Conservation (phyloP, 2,888 invertebrate species). For the Ophioninae sp. region DNA sequence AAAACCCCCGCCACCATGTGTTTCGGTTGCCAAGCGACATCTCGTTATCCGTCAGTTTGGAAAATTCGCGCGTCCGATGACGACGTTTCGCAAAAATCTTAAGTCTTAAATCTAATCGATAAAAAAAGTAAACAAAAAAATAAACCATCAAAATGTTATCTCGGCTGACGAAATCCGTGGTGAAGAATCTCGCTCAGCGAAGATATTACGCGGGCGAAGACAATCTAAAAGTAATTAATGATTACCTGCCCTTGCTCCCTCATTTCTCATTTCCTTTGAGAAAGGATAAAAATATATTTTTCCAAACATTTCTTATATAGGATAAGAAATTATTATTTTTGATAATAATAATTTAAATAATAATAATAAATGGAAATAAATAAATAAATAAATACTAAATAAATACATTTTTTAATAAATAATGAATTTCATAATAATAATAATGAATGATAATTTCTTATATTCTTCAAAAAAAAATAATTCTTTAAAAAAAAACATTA, state of each 20-base stretch:
- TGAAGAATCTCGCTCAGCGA: constrained; percentile 68
- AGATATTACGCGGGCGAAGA: constrained; percentile 64
- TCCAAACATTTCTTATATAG: too few relatives aligned
- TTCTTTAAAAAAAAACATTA: too few relatives aligned
- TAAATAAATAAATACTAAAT: too few relatives aligned
- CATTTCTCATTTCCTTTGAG: background rate
- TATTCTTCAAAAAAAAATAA: too few relatives aligned
- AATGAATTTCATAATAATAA: too few relatives aligned
- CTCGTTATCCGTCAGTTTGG: constrained; percentile 67
- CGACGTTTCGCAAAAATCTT: constrained; percentile 70
- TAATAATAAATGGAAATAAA: too few relatives aligned
- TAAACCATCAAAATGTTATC: constrained; percentile 71
- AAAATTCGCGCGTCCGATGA: constrained; percentile 67
- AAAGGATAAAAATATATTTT: background rate
- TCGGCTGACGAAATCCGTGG: constrained; percentile 74
- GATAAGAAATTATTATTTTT: too few relatives aligned
- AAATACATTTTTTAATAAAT: too few relatives aligned
- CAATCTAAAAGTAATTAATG: constrained; percentile 67
- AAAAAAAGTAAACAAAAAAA: constrained; percentile 54
- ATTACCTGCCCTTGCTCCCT: background rate
- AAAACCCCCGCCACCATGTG: constrained; percentile 33
- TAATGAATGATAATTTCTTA: too few relatives aligned
- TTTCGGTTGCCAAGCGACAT: constrained; percentile 62
- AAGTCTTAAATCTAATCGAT: constrained; percentile 67
- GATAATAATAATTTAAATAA: too few relatives aligned